phyloP scores from a whole-genome alignment of 2,888 invertebrate species.

The Ethmia dodecea region DNA sequence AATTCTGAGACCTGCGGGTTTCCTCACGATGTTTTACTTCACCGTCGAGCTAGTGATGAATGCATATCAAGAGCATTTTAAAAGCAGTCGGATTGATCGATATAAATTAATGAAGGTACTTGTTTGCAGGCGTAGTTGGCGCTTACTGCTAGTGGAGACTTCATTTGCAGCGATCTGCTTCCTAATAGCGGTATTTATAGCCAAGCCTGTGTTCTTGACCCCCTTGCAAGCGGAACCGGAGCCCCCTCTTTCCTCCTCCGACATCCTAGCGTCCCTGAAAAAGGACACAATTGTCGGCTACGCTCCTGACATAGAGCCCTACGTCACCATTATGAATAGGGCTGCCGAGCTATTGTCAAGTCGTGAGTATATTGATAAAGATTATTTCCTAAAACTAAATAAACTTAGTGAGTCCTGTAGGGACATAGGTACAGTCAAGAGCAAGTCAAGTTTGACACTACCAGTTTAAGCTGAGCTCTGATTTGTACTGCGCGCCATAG shows the following conservation, averaged over 20 bases:
- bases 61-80: too few relatives aligned
- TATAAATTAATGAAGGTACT: too few relatives aligned
- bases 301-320: constrained; percentile 37
- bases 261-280: constrained; percentile 35
- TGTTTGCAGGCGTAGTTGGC: constrained; percentile 48
- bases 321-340: constrained; percentile 33
- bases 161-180: constrained; percentile 36
- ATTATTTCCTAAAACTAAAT: too few relatives aligned
- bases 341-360: constrained; percentile 31
- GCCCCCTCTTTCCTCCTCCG: constrained; percentile 29
- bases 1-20: too few relatives aligned
- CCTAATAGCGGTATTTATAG: constrained; percentile 34
- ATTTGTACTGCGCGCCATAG: too few relatives aligned
- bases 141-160: constrained; percentile 33
- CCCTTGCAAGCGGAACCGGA: constrained; percentile 43
- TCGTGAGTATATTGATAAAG: constrained; percentile 27
- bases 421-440: too few relatives aligned
- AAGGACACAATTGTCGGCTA: constrained; percentile 41
- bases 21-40: too few relatives aligned
- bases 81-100: too few relatives aligned
- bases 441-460: too few relatives aligned
- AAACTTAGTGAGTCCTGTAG: too few relatives aligned
- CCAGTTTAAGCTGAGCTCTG: too few relatives aligned
- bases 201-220: constrained; percentile 56
- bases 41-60: too few relatives aligned